Evolutionary conservation across 2,888 invertebrate genomes (phyloP), one percentile per base, ranked within the genome.

Genomic region (Tinea semifulvella): DNA sequence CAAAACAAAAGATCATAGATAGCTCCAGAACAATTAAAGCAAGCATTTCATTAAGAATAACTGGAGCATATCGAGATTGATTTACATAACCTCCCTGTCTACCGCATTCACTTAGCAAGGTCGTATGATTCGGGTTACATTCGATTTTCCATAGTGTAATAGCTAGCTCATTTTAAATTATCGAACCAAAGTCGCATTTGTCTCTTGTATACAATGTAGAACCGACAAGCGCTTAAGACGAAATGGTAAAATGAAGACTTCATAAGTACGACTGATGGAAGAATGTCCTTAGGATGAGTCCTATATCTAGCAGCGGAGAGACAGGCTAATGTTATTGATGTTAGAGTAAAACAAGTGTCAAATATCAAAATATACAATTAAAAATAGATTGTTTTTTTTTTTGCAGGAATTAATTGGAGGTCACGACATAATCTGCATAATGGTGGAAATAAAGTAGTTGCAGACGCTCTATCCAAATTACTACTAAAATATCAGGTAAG

Each of bases 371-470:
- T n/a, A n/a, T n/a, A 27, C n/a, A 31, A 31, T 31, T 31, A 14
- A n/a, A 11, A 31, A 31, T n/a, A 2, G 3, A 31, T 18, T 36
- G 2, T 18, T 16, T 36, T 18, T 14, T 8, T 18, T 44, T 46
- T 52, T 27, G 2, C 63, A 77, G 82, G 80, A 42, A 69, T 81
- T 0, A 77, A 68, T 50, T 76, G 79, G 73, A 56, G 81, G n/a
- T 82, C 81, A 0, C 57, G 76, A 0, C 79, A 81, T 52, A 76
- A 65, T 44, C 56, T 74, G 0, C 68, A 72, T 31, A 56, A 52
- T 44, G 52, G 51, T 1, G 61, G 66, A 0, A 67, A 70, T 43
- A 57, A 62, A 4, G 65, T 72, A 0, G 74, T 81, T 0, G 53
- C 69, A 0, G 74, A 73, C 8, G 69, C 74, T 0, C 43, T 81